Base-by-base conservation (phyloP, 2,797 vertebrate genomes). In the Neopelma chrysocephalum region DNA sequence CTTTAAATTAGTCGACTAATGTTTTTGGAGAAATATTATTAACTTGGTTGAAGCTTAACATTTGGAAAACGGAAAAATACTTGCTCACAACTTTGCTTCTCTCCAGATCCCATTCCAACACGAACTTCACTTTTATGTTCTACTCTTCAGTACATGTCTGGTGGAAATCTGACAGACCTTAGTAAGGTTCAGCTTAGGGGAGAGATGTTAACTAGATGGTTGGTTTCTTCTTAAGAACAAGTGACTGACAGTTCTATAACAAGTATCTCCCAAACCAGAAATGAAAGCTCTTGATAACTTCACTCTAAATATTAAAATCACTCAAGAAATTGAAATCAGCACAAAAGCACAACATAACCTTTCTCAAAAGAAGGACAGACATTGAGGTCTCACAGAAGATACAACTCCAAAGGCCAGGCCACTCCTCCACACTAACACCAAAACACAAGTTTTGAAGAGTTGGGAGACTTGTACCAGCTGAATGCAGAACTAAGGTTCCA, bases 21-120 rank as follows among this genome's bases (percentile, higher is more conserved):
- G 29, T 90, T 93, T 95, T 70, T 58, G 66, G 38, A 96, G 90
- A 90, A 90, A 81, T 81, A 87, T 26, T 85, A 86, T 42, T 79
- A 89, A 72, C 1, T 0, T 76, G 58, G 71, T 61, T 77, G 32
- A 60, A 85, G 56, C 32, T 85, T 81, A 93, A 82, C 42, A 85
- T 83, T 70, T 76, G 79, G 53, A 71, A 92, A 88, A 91, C 0
- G 10, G 36, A 89, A 82, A 88, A 95, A 83, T 48, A 73, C 50
- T 94, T 91, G 84, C 69, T 61, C 61, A 70, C 68, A 89, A 45
- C 12, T 66, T 56, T 76, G 61, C 38, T 90, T 81, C 51, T 86
- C 42, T 94, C 62, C 56, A 91, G 43, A 82, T 50, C 36, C 48
- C 71, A 68, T 40, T 96, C 80, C 70, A 93, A 53, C 27, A 70